Conservation (phyloP, 2,888 invertebrate species). For the Drymonia ruficornis region DNA sequence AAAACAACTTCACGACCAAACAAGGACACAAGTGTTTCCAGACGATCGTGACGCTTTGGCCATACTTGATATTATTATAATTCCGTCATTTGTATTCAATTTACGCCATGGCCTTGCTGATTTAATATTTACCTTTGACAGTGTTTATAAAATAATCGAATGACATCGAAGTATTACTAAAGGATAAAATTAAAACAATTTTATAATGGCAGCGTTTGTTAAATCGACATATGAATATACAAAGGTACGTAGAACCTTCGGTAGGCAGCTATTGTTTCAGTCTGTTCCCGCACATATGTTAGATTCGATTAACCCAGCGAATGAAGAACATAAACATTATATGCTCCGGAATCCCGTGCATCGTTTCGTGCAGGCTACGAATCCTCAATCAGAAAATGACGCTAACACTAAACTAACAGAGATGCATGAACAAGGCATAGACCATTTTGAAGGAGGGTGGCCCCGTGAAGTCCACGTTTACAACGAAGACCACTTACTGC, state of each 20-base stretch:
- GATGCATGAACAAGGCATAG: slow-evolving; percentile 86
- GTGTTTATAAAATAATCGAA: slow-evolving; percentile 25
- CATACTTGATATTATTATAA: slow-evolving; percentile 50
- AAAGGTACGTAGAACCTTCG: slow-evolving; percentile 78
- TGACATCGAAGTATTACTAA: slow-evolving; percentile 17
- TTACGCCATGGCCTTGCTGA: slow-evolving; percentile 62
- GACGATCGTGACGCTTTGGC: slow-evolving; percentile 48
- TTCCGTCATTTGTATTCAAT: slow-evolving; percentile 52
- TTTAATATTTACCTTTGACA: slow-evolving; percentile 52
- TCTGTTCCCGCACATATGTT: slow-evolving; percentile 66
- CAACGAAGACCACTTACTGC: slow-evolving; percentile 88
- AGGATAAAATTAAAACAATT: slow-evolving; percentile 10
- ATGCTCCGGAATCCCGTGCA: slow-evolving; percentile 81
- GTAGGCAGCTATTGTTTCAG: slow-evolving; percentile 78
- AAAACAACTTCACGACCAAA: slow-evolving; percentile 39
- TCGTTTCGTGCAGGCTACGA: slow-evolving; percentile 73
- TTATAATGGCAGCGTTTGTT: slow-evolving; percentile 52
- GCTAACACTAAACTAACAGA: slow-evolving; percentile 86
- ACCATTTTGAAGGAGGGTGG: slow-evolving; percentile 94
- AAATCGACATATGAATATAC: slow-evolving; percentile 74
- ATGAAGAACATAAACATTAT: slow-evolving; percentile 68
- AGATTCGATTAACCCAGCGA: slow-evolving; percentile 71
- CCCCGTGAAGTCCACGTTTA: slow-evolving; percentile 88
- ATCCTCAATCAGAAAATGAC: slow-evolving; percentile 75
- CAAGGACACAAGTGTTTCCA: slow-evolving; percentile 73